These are phyloP conservation scores for Oreocharis arfaki DNA, from an alignment of 2,113 vertebrate genomes.

Conservation along the genomic window DNA sequence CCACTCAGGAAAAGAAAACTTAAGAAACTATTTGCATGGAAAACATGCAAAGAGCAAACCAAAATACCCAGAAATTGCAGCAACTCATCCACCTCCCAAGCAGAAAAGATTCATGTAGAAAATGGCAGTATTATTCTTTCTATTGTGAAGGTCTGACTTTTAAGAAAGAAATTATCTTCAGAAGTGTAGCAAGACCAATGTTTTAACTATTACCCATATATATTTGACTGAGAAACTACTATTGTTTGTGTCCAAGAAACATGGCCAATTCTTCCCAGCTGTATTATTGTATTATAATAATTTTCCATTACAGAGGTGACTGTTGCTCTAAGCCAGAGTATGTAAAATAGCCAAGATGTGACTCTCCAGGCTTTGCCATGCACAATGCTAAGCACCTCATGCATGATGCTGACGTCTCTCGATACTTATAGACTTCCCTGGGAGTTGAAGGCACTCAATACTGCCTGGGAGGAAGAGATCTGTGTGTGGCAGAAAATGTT, in stretches of 20 bases:
- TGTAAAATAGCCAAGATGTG: slow-evolving; percentile 31
- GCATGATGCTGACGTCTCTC: slow-evolving; percentile 27
- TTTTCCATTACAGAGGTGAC: slow-evolving; percentile 63
- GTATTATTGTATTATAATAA: slow-evolving; percentile 54
- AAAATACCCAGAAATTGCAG: not conserved
- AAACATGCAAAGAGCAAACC: not conserved
- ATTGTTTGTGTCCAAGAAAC: slow-evolving; percentile 13
- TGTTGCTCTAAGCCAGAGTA: slow-evolving; percentile 26
- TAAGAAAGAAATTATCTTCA: not conserved
- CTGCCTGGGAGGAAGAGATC: slow-evolving; percentile 41
- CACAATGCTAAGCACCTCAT: slow-evolving; percentile 45
- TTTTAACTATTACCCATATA: slow-evolving; percentile 3
- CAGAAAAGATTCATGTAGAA: not conserved
- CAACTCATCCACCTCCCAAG: not conserved
- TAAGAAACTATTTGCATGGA: not conserved
- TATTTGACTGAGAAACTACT: slow-evolving; percentile 10
- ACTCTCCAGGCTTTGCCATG: slow-evolving; percentile 23
- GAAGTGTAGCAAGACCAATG: not conserved
- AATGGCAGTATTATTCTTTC: not conserved
- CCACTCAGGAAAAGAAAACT: not conserved
- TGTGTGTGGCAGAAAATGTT: slow-evolving; percentile 61
- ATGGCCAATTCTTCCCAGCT: slow-evolving; percentile 48
- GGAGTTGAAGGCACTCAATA: slow-evolving; percentile 38
- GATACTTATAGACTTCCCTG: slow-evolving; percentile 13
- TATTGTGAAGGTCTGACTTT: not conserved